These are phyloP conservation scores for Automeris io DNA, from an alignment of 2,888 invertebrate species.

Conservation along the genomic window DNA sequence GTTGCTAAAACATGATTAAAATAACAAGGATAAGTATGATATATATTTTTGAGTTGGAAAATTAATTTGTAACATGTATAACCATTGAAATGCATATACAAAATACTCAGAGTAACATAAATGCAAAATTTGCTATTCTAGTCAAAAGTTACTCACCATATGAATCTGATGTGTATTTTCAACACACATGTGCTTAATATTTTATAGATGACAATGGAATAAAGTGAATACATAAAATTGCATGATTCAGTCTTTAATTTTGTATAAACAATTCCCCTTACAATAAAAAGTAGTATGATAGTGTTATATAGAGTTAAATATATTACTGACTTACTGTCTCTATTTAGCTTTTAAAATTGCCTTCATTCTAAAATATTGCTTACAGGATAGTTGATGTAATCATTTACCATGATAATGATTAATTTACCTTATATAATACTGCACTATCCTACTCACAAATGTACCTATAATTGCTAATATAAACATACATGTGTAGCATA, in stretches of 20 bases:
- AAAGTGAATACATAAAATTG: constrained; percentile 54
- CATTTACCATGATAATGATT: background rate
- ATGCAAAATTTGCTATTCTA: constrained; percentile 49
- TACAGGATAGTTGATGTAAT: background rate
- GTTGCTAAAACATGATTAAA: background rate
- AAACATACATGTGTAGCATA: too few species aligned
- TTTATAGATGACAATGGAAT: constrained; percentile 50
- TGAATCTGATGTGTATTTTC: constrained; percentile 38
- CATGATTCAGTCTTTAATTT: constrained; percentile 71
- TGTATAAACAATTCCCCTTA: constrained; percentile 18
- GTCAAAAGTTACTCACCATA: constrained; percentile 53
- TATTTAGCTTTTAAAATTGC: too few species aligned
- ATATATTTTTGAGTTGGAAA: background rate
- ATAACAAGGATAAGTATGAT: background rate
- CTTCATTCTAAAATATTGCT: background rate
- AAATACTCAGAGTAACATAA: constrained; percentile 30
- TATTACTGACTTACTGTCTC: too few species aligned
- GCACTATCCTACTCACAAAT: too few species aligned
- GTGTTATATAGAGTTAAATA: too few species aligned
- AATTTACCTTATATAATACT: too few species aligned
- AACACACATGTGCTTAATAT: constrained; percentile 47
- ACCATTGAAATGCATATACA: constrained; percentile 1
- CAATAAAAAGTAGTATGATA: too few species aligned
- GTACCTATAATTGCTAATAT: too few species aligned
- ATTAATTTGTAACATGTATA: constrained; percentile 17